phyloP scores from a whole-genome alignment of 2,888 invertebrate genomes.

The Rhagophthalmus giganteus region DNA sequence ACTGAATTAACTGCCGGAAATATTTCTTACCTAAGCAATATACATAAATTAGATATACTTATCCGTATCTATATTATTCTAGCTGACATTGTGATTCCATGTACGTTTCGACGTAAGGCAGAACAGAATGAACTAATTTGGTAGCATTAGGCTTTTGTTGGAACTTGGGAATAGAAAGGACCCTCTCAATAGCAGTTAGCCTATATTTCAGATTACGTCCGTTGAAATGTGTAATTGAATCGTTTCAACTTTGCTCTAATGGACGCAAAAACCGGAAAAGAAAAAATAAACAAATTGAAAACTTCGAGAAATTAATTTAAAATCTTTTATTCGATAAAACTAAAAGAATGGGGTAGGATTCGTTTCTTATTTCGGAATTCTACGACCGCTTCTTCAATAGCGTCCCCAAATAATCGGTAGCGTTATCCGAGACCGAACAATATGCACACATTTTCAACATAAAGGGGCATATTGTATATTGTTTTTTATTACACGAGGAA shows the following conservation, averaged over 20 bases:
- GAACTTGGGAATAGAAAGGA: constrained; percentile 32
- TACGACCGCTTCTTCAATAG: no score
- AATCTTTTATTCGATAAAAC: not conserved
- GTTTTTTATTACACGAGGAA: no score
- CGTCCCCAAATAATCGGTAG: no score
- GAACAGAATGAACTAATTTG: constrained; percentile 36
- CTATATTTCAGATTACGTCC: constrained; percentile 33
- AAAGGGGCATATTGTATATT: no score
- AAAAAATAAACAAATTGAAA: constrained; percentile 11
- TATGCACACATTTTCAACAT: no score
- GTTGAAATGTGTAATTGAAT: constrained; percentile 35
- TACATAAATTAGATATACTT: not conserved
- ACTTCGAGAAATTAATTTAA: not conserved
- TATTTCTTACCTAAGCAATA: not conserved
- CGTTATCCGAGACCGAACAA: no score
- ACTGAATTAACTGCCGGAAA: no score
- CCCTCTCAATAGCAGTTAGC: constrained; percentile 33
- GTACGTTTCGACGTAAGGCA: constrained; percentile 24
- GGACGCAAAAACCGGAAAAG: constrained; percentile 8
- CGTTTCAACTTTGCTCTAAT: constrained; percentile 21
- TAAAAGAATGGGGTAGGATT: no score
- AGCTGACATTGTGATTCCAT: constrained; percentile 25
- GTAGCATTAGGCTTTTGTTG: constrained; percentile 36
- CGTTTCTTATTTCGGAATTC: no score
- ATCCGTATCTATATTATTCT: not conserved